Evolutionary conservation across 1,140 invertebrate species (phyloP), one percentile per base, ranked within the genome.

Genomic region (Microplitis demolitor): DNA sequence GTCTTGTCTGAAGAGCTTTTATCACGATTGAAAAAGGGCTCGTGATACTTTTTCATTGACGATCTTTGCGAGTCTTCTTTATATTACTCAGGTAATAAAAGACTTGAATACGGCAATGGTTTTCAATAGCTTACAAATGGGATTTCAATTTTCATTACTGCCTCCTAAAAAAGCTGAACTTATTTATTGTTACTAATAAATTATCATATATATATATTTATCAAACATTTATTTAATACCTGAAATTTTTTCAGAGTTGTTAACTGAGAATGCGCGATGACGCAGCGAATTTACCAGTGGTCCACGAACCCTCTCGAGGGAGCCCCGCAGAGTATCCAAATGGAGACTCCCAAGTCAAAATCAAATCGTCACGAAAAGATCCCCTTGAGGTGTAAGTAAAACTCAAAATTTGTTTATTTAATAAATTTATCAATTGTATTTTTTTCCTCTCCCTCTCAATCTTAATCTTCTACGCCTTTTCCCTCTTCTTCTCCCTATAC

Each of bases 231-330:
- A 24, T 24, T 24, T 24, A 24, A 24, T 24, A 24, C 24, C 2
- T 24, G 2, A 24, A 24, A 39, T 79, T 78, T 66, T 83, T 82
- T 0, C 80, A 86, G 85, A 80, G 80, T 82, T 83, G 78, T 82
- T 87, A 86, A 84, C 78, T 87, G 78, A 87, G 84, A 85, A 87
- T 87, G 85, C 84, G 79, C 82, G 78, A 87, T 87, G 85, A 87
- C 84, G 75, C 85, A 85, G 83, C 83, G 84, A 84, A 85, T 87
- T 79, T 84, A 84, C 80, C 85, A 85, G 81, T 85, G 84, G 79
- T 85, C 83, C 77, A 81, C 82, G 82, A 87, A 74, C 76, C 84
- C 85, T 78, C 82, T 73, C 80, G 84, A 87, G 78, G 78, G 75
- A 73, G 78, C 78, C 76, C 79, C 71, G 50, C 84, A 82, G 80